Conservation (phyloP, 2,113 vertebrate genomes). For the Cheilinus undulatus region DNA sequence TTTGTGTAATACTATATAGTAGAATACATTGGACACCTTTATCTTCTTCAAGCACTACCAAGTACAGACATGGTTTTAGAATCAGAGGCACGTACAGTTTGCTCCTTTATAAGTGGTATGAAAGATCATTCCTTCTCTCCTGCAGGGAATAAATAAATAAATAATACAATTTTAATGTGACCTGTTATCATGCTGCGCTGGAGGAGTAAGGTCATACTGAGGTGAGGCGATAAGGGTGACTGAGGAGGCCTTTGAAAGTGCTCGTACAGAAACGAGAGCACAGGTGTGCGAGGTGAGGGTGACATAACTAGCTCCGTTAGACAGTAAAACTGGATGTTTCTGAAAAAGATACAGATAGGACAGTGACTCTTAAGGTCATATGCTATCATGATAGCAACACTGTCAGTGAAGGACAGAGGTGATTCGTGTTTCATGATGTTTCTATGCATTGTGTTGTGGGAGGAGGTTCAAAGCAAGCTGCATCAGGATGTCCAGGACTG, state of each 20-base stretch:
- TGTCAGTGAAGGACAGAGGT: constrained; percentile 51
- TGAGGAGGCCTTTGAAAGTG: constrained; percentile 29
- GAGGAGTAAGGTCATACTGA: constrained; percentile 39
- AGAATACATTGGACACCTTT: constrained; percentile 62
- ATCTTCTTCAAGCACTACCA: constrained; percentile 62
- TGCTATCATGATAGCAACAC: not conserved
- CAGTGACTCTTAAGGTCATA: not conserved
- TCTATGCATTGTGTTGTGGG: constrained; percentile 30
- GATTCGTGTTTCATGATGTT: constrained; percentile 46
- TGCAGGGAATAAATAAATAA: constrained; percentile 78
- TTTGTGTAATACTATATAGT: constrained; percentile 57
- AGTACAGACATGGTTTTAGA: constrained; percentile 74
- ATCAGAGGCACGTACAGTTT: constrained; percentile 79
- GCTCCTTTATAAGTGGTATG: constrained; percentile 50
- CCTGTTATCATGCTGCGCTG: constrained; percentile 62
- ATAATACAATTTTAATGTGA: constrained; percentile 53
- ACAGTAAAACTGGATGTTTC: constrained; percentile 38
- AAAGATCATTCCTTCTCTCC: constrained; percentile 60
- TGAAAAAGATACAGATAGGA: constrained; percentile 8
- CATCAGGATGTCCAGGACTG: constrained; percentile 94
- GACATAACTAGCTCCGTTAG: constrained; percentile 28
- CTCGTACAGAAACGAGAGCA: constrained; percentile 7
- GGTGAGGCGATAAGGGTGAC: constrained; percentile 38
- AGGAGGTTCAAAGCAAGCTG: constrained; percentile 43
- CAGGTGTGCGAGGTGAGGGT: constrained; percentile 1